A percentile compares a stretch with the other conserved stretches of the same genome.
phyloP scores from a whole-genome alignment of 2,888 invertebrate species.

The Ennomos quercinarius region DNA sequence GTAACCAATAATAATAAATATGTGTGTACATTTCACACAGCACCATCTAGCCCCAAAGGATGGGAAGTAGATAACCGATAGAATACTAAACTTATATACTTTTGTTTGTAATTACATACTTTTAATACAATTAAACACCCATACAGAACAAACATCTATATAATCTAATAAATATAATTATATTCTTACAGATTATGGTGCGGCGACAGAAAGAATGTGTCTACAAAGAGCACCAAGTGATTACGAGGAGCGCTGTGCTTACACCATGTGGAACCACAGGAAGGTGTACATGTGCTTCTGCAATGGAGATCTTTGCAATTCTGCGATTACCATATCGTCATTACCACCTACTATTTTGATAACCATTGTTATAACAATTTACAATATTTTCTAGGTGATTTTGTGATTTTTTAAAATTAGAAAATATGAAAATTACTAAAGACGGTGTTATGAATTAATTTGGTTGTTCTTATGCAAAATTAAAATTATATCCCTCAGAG shows the following conservation, averaged over 20 bases:
- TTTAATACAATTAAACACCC: too few relatives aligned
- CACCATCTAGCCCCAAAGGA: too few relatives aligned
- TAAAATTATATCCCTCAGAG: too few relatives aligned
- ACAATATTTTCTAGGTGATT: conserved; percentile 30
- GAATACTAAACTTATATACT: too few relatives aligned
- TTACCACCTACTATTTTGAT: conserved; percentile 47
- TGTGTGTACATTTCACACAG: too few relatives aligned
- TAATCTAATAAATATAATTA: background rate
- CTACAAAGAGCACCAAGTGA: conserved; percentile 95
- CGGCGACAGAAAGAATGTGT: conserved; percentile 95
- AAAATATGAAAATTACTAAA: too few relatives aligned
- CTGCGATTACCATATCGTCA: conserved; percentile 50
- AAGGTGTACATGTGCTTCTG: conserved; percentile 97
- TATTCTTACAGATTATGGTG: conserved; percentile 89
- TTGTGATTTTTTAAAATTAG: conserved; percentile 19
- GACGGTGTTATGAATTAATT: too few relatives aligned
- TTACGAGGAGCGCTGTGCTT: conserved; percentile 95
- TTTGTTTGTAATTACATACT: too few relatives aligned
- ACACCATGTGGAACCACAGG: conserved; percentile 92
- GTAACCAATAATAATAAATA: too few relatives aligned
- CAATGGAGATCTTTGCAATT: conserved; percentile 94
- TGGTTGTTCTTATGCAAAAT: too few relatives aligned
- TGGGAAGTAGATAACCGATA: too few relatives aligned
- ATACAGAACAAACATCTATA: too few relatives aligned
- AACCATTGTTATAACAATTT: conserved; percentile 45